Evolutionary conservation across 2,797 vertebrate species (phyloP), one percentile per base, ranked within the genome.

Genomic region (Aulostomus chinensis): DNA sequence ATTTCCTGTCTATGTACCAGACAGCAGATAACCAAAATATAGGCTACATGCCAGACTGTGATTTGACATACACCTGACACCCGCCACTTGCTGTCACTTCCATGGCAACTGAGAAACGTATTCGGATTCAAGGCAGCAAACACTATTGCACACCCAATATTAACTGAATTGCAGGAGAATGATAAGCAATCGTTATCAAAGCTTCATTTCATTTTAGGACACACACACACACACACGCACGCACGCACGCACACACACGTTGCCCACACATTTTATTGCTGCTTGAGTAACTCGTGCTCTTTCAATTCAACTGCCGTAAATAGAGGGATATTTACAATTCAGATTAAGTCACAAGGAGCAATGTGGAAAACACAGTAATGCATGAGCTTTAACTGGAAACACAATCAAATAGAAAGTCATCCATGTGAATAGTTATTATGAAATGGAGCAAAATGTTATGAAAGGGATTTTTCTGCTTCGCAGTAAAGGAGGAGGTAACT

Each of bases 61-160:
- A 71, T 77, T 56, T 78, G 73, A 79, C 71, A 61, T 43, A 42
- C 34, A 29, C 42, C 29, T 48, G 64, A 66, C 66, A 70, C 70
- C 53, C 58, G 69, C 79, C 73, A 68, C 65, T 46, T 35, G 41
- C 50, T 47, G 62, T 72, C 64, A 81, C 75, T 71, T 73, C 73
- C 60, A 66, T 72, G 64, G 72, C 47, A 78, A 76, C 73, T 75
- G 70, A 63, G 24, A 72, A 58, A 64, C 43, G 66, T 65, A 66
- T 61, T 40, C 62, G 61, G 52, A 74, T 66, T 61, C 52, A 66
- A 15, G 31, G 9, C 43, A 31, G 39, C 52, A 73, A 50, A 58
- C 38, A 22, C 48, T 18, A 32, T 57, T 38, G 41, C 66, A 57
- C 45, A 62, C 1, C 30, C 29, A 38, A 26, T 57, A 70, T 61